phyloP scores from a whole-genome alignment of 2,113 vertebrate genomes.

The Cariama cristata region DNA sequence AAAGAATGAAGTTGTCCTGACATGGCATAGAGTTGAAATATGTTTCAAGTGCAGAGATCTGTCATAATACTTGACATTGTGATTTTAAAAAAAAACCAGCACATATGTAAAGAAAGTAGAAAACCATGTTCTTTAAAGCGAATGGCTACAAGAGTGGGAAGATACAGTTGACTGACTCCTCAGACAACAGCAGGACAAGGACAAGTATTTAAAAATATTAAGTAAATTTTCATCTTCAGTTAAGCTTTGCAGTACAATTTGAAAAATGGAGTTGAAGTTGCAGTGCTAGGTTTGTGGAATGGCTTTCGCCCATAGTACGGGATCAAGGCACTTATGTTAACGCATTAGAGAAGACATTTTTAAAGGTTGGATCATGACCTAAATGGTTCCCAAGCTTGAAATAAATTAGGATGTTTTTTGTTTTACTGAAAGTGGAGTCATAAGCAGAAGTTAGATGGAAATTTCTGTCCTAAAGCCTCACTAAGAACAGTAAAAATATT shows the following conservation, averaged over 20 bases:
- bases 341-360: background rate
- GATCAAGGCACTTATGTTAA: background rate
- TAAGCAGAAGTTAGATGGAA: background rate
- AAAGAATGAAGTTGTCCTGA: background rate
- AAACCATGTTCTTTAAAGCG: fast-evolving
- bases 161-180: background rate
- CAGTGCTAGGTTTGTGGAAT: background rate
- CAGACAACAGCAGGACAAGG: background rate
- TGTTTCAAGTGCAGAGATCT: background rate
- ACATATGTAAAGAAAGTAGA: background rate
- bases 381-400: background rate
- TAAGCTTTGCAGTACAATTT: background rate
- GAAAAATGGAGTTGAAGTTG: background rate
- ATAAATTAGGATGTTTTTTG: background rate
- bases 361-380: background rate
- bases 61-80: background rate
- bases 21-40: background rate
- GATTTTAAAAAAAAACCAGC: background rate
- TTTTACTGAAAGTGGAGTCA: background rate
- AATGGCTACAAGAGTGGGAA: background rate
- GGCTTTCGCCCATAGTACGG: background rate
- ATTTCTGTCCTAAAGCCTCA: background rate
- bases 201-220: background rate
- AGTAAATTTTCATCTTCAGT: background rate
- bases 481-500: background rate